A percentile compares a stretch with the other conserved stretches of the same genome.
phyloP scores from a whole-genome alignment of 2,113 vertebrate species.

The Tamias sibiricus region DNA sequence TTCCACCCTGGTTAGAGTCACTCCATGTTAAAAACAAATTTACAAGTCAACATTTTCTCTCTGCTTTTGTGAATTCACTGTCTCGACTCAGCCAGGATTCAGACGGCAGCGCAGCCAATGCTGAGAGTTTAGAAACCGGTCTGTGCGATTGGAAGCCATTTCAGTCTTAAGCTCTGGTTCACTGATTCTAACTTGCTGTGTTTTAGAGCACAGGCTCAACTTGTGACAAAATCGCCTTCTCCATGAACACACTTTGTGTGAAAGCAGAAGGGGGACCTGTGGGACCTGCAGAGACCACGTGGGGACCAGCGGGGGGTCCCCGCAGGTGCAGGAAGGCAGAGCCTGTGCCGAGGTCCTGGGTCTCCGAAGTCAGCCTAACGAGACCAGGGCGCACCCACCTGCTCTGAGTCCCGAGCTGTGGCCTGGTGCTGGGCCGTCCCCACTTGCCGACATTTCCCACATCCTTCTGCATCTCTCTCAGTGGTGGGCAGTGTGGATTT shows the following conservation, averaged over 20 bases:
- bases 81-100: rapidly evolving
- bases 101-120: neutral
- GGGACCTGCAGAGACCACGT: no score
- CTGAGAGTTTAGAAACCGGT: rapidly evolving
- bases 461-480: neutral
- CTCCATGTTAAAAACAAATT: neutral
- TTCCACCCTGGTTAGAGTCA: neutral
- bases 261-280: neutral
- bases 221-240: neutral
- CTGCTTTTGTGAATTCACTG: no score
- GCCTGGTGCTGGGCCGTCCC: rapidly evolving
- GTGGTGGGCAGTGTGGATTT: neutral
- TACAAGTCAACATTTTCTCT: rapidly evolving
- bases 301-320: no score
- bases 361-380: rapidly evolving
- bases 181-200: neutral
- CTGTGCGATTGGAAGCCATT: no score
- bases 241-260: rapidly evolving
- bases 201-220: neutral
- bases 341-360: no score
- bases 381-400: neutral
- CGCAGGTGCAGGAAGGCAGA: no score
- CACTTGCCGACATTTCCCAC: rapidly evolving
- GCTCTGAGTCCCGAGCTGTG: rapidly evolving
- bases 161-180: neutral